Conservation (phyloP, 2,113 vertebrate species). For the Ondatra zibethicus region DNA sequence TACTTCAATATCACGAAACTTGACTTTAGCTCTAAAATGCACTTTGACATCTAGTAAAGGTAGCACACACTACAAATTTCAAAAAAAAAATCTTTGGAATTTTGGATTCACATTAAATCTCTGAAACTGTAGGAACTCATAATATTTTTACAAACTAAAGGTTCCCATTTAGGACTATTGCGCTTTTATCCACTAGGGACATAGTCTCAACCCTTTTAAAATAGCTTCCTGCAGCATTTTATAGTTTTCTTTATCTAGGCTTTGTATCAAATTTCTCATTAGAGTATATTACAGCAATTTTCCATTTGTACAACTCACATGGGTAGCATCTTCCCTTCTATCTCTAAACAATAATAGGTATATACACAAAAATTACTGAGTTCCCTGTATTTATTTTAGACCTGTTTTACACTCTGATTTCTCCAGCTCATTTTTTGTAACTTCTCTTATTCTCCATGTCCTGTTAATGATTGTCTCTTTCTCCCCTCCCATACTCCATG, state of each 20-base stretch:
- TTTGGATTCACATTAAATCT: slow-evolving; percentile 34
- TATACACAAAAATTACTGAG: neutral
- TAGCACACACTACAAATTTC: neutral
- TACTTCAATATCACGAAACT: slow-evolving; percentile 6
- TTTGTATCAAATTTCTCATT: slow-evolving; percentile 24
- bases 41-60: neutral
- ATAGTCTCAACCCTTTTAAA: slow-evolving; percentile 21
- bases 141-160: slow-evolving; percentile 1
- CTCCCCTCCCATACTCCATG: neutral
- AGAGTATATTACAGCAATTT: neutral
- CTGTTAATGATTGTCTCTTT: neutral
- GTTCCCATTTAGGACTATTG: neutral
- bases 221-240: neutral
- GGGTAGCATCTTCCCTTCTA: neutral
- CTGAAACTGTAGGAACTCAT: neutral
- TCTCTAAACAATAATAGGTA: neutral
- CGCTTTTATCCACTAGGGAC: slow-evolving; percentile 42
- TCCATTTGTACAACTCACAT: neutral
- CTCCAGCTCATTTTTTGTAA: neutral
- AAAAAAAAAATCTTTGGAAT: slow-evolving; percentile 18
- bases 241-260: slow-evolving; percentile 2
- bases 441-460: neutral
- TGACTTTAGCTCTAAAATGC: slow-evolving; percentile 37
- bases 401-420: neutral
- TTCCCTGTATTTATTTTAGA: neutral